A percentile compares a stretch with the other conserved stretches of the same genome.
These are phyloP conservation scores for Leucania comma DNA, from an alignment of 2,888 invertebrate genomes.

Conservation along the genomic window DNA sequence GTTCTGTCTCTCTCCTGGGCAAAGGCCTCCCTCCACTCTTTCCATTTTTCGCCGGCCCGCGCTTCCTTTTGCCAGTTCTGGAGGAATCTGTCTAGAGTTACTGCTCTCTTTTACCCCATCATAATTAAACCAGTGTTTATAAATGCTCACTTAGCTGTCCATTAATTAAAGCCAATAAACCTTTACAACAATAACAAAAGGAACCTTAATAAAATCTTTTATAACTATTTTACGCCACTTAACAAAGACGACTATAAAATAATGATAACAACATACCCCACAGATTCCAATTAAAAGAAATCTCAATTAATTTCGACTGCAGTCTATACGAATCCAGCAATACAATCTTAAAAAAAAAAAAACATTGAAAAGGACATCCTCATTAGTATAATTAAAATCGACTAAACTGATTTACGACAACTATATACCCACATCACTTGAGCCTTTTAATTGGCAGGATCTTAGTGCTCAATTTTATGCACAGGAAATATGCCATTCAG, in stretches of 20 bases:
- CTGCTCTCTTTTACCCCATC: background rate
- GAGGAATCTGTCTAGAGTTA: no score
- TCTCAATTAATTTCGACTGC: constrained; percentile 64
- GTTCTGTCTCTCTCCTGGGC: no score
- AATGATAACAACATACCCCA: constrained; percentile 35
- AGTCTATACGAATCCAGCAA: constrained; percentile 66
- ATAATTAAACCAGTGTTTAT: constrained; percentile 7
- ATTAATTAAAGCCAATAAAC: constrained; percentile 30
- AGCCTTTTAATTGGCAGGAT: constrained; percentile 82
- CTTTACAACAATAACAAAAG: constrained; percentile 20
- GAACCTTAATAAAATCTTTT: constrained; percentile 30
- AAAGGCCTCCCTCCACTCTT: no score
- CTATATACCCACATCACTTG: constrained; percentile 82
- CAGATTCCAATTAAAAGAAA: constrained; percentile 62
- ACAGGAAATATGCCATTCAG: constrained; percentile 85
- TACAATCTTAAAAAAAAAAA: constrained; percentile 66
- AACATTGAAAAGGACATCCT: constrained; percentile 78
- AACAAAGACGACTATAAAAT: constrained; percentile 44
- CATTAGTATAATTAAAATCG: constrained; percentile 82
- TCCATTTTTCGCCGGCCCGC: no score
- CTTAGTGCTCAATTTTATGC: constrained; percentile 70
- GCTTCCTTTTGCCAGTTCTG: no score
- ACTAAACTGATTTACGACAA: constrained; percentile 80
- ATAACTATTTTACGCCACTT: constrained; percentile 43
- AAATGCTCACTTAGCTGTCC: constrained; percentile 5